Evolutionary conservation across 2,888 invertebrate species (phyloP).

Genomic region (Hydropsyche betteni): DNA sequence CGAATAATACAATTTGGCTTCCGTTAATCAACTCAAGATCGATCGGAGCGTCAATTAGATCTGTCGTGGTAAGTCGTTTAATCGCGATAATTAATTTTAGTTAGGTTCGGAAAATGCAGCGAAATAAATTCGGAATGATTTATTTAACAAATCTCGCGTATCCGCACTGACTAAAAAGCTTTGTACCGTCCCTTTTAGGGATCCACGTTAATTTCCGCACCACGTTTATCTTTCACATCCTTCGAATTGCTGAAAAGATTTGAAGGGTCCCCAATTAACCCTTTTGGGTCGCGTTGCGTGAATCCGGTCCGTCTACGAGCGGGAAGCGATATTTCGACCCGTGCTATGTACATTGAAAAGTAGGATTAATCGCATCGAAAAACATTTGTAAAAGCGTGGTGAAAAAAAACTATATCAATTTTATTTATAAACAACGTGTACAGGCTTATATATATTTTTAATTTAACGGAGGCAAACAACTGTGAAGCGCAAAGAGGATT

Average conservation of each 20-base stretch:
- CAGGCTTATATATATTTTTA: too few relatives aligned
- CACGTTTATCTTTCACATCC: constrained; percentile 24
- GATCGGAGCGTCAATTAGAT: too few relatives aligned
- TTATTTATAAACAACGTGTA: too few relatives aligned
- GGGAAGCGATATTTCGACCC: constrained; percentile 27
- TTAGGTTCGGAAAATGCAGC: too few relatives aligned
- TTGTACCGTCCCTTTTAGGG: neutral
- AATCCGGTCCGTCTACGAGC: constrained; percentile 21
- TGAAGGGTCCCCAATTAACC: constrained; percentile 30
- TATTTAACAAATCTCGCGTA: too few relatives aligned
- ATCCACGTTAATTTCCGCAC: constrained; percentile 29
- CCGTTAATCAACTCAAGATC: too few relatives aligned
- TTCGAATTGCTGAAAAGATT: constrained; percentile 29
- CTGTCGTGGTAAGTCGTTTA: too few relatives aligned
- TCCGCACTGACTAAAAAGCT: neutral
- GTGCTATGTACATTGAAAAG: constrained; percentile 11
- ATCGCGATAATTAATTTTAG: too few relatives aligned
- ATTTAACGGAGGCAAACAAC: too few relatives aligned
- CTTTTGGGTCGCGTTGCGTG: constrained; percentile 22
- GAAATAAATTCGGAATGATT: too few relatives aligned
- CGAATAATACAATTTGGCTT: too few relatives aligned
- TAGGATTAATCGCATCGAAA: constrained; percentile 6
- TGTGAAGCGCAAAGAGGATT: too few relatives aligned
- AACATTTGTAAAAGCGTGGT: neutral
- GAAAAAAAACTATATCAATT: neutral